phyloP scores from a whole-genome alignment of 1,140 invertebrate genomes.

The Trichonephila inaurata region DNA sequence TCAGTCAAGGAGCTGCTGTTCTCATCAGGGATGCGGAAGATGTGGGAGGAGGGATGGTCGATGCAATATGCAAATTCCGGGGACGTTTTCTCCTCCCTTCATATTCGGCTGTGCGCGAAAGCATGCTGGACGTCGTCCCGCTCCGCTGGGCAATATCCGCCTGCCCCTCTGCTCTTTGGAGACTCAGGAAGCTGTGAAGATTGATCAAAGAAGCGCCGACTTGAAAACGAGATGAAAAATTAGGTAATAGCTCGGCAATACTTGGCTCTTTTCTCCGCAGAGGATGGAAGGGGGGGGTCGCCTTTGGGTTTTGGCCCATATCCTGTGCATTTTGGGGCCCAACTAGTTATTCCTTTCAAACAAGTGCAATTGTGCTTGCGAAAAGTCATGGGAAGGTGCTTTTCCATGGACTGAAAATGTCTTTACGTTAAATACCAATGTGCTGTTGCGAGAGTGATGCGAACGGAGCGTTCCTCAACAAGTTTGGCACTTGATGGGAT shows the following conservation, averaged over 20 bases:
- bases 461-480: not conserved
- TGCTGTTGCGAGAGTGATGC: not conserved
- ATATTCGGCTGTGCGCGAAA: conserved; percentile 59
- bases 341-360: conserved; percentile 46
- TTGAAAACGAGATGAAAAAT: conserved; percentile 76
- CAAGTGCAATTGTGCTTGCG: conserved; percentile 34
- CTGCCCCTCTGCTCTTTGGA: conserved; percentile 38
- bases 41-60: conserved; percentile 45
- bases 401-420: conserved; percentile 7
- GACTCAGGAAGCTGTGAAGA: conserved; percentile 74
- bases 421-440: conserved; percentile 29
- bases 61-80: conserved; percentile 74
- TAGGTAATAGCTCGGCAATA: conserved; percentile 71
- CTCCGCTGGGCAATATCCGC: conserved; percentile 59
- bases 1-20: conserved; percentile 58
- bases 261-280: not conserved
- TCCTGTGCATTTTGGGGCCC: not conserved
- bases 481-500: not conserved
- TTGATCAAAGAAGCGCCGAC: conserved; percentile 72
- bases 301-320: not conserved
- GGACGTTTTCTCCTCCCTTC: not conserved
- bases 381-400: conserved; percentile 20
- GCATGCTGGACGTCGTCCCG: conserved; percentile 44
- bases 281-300: not conserved
- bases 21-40: conserved; percentile 70